These are phyloP conservation scores for Poeciliopsis presidionis DNA, from an alignment of 2,797 vertebrate genomes.

Conservation along the genomic window DNA sequence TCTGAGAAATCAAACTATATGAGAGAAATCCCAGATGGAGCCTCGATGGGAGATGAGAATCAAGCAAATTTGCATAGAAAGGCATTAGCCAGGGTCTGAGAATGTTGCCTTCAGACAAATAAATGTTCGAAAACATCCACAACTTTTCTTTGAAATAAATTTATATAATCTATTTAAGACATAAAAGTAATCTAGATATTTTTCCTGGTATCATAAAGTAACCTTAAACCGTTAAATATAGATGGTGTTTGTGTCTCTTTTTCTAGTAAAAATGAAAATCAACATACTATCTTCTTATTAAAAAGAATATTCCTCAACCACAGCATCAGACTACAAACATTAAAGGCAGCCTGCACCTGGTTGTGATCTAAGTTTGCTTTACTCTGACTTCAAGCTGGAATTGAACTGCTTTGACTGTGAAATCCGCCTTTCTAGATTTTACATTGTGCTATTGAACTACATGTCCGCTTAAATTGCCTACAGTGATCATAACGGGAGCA, in stretches of 20 bases:
- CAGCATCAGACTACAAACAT: slow-evolving; percentile 20
- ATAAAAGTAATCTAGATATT: neutral
- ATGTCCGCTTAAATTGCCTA: slow-evolving; percentile 44
- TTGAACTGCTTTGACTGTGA: slow-evolving; percentile 35
- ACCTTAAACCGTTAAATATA: neutral
- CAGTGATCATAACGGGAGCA: slow-evolving; percentile 43
- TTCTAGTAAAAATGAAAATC: neutral
- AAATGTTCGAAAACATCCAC: neutral
- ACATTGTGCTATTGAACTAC: slow-evolving; percentile 50
- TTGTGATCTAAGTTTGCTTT: slow-evolving; percentile 44
- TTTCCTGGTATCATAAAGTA: neutral
- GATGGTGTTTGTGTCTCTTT: neutral
- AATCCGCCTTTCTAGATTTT: slow-evolving; percentile 24
- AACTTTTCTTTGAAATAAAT: neutral
- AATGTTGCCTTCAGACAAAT: neutral
- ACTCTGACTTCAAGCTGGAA: slow-evolving; percentile 58
- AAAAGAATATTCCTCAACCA: neutral
- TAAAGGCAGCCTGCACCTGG: slow-evolving; percentile 50
- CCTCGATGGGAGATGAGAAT: neutral
- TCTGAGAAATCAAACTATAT: neutral
- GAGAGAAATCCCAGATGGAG: neutral
- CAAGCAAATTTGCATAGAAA: neutral
- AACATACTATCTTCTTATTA: neutral
- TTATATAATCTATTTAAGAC: neutral
- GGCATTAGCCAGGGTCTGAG: neutral